Conservation (phyloP, 2,113 vertebrate species). For the Ictalurus punctatus region DNA sequence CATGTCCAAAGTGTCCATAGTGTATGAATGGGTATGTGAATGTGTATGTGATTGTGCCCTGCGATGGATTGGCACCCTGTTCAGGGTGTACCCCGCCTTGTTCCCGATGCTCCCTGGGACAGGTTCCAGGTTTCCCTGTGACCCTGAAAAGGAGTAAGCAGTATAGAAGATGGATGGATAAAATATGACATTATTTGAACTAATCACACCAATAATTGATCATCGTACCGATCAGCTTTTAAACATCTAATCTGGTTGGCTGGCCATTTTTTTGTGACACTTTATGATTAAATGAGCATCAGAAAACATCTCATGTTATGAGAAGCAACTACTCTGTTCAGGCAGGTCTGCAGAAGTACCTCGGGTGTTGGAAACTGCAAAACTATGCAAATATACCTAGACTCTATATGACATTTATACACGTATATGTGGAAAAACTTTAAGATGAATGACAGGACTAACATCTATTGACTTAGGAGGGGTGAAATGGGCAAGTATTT, state of each 20-base stretch:
- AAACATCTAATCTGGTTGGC: background rate
- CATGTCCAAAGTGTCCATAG: too few species aligned
- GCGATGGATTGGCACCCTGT: too few species aligned
- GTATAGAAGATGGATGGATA: too few species aligned
- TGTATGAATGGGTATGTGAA: too few species aligned
- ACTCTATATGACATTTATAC: background rate
- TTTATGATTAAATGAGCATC: background rate
- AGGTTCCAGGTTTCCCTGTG: too few species aligned
- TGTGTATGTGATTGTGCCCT: too few species aligned
- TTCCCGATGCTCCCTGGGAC: too few species aligned
- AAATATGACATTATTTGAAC: background rate
- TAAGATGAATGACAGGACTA: background rate
- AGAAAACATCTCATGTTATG: background rate
- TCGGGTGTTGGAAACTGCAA: constrained; percentile 5
- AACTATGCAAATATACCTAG: background rate
- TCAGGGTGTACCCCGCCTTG: too few species aligned
- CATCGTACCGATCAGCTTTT: background rate
- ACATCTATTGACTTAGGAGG: background rate
- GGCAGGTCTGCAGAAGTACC: constrained; percentile 1
- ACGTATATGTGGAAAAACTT: too few species aligned
- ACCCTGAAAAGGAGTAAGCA: too few species aligned
- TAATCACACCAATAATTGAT: background rate
- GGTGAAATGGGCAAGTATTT: background rate
- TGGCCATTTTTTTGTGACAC: background rate
- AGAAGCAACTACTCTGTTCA: constrained; percentile 3